Percentiles rank a stretch among this genome's conserved stretches.
These are phyloP conservation scores for Drosophila pullipes DNA, from an alignment of 2,888 invertebrate genomes.

Conservation along the genomic window DNA sequence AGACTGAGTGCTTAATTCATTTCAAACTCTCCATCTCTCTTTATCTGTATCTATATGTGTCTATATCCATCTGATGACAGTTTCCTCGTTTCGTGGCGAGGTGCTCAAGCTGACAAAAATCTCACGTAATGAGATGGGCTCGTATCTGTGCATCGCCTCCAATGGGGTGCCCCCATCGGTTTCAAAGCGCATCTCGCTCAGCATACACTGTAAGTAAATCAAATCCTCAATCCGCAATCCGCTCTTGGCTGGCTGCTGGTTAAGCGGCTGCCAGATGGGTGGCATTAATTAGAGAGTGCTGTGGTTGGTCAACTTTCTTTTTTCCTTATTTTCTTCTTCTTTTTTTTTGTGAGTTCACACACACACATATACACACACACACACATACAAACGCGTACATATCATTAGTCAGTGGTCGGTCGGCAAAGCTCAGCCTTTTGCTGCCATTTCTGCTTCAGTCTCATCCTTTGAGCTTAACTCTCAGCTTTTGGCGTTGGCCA, in stretches of 20 bases:
- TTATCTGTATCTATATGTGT: background rate
- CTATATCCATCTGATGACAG: constrained; percentile 85
- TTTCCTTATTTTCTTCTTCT: background rate
- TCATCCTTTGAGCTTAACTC: constrained; percentile 29
- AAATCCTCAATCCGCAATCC: constrained; percentile 37
- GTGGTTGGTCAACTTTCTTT: constrained; percentile 61
- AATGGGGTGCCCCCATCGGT: constrained; percentile 95
- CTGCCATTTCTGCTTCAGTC: constrained; percentile 6
- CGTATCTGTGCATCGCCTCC: constrained; percentile 95
- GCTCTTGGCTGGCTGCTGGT: constrained; percentile 7
- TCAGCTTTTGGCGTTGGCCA: constrained; percentile 52
- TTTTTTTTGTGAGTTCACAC: background rate
- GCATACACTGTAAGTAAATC: constrained; percentile 93
- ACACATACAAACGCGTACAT: constrained; percentile 24
- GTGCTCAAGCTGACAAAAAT: constrained; percentile 92
- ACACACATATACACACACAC: background rate
- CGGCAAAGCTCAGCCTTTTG: constrained; percentile 34
- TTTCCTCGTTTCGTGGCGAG: constrained; percentile 90
- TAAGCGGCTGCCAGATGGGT: constrained; percentile 11
- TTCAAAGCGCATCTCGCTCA: constrained; percentile 94
- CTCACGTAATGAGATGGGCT: constrained; percentile 95
- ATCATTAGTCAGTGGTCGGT: constrained; percentile 68
- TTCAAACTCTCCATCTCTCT: background rate
- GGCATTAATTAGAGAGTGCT: constrained; percentile 75
- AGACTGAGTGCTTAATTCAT: constrained; percentile 11